These are phyloP conservation scores for Gymnocheta viridis DNA, from an alignment of 2,888 invertebrate species.

Conservation along the genomic window DNA sequence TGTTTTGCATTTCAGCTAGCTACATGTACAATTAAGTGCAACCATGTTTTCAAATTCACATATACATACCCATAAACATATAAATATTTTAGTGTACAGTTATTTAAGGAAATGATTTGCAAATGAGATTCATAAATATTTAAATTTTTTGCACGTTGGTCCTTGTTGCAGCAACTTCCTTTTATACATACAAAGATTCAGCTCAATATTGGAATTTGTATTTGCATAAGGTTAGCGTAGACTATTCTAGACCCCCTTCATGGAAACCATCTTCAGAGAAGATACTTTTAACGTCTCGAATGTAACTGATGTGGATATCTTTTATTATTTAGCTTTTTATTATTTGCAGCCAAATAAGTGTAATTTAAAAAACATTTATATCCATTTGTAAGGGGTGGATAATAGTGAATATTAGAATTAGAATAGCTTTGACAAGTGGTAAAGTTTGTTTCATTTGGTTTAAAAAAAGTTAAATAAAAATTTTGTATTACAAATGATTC, in stretches of 20 bases:
- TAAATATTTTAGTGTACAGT: slow-evolving; percentile 21
- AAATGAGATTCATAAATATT: slow-evolving; percentile 71
- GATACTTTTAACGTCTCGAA: slow-evolving; percentile 4
- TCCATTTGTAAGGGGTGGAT: neutral
- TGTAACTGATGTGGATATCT: slow-evolving; percentile 49
- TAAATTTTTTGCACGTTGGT: slow-evolving; percentile 66
- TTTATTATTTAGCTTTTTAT: slow-evolving; percentile 9
- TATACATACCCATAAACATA: neutral
- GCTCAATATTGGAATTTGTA: neutral
- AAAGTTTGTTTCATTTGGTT: neutral
- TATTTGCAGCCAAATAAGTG: neutral
- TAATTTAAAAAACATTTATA: neutral
- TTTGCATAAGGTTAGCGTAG: neutral
- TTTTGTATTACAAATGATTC: too few species aligned
- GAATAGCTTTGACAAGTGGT: slow-evolving; percentile 11
- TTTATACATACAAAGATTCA: neutral
- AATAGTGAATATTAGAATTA: neutral
- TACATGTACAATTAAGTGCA: too few species aligned
- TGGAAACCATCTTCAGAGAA: neutral
- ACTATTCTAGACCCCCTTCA: neutral
- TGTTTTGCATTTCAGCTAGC: too few species aligned
- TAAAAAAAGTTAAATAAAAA: neutral
- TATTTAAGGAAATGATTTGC: slow-evolving; percentile 62
- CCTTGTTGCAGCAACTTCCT: slow-evolving; percentile 1
- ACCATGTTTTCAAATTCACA: neutral